A percentile compares a stretch with the other conserved stretches of the same genome.
Conservation (phyloP, 2,888 invertebrate species). For the Catotricha subobsoleta region DNA sequence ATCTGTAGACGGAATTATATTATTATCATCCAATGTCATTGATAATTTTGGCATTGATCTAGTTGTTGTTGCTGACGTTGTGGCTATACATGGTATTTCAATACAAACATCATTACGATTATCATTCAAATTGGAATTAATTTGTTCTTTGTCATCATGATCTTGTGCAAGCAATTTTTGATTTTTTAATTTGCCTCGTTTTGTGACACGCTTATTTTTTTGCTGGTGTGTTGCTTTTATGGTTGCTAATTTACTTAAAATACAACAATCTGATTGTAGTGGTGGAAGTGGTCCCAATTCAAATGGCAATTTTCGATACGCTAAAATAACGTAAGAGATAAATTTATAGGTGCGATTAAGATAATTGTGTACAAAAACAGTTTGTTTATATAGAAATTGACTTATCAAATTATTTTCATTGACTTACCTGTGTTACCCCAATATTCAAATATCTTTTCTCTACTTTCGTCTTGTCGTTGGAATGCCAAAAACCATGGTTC, state of each 20-base stretch:
- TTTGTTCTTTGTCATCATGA: not conserved
- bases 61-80: slow-evolving; percentile 11
- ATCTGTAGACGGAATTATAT: too few species aligned
- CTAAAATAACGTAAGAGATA: slow-evolving; percentile 8
- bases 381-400: slow-evolving; percentile 1
- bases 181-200: slow-evolving; percentile 5
- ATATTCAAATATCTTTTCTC: slow-evolving; percentile 40
- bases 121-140: too few species aligned
- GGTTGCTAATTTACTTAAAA: slow-evolving; percentile 28
- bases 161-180: slow-evolving; percentile 5
- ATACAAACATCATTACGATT: too few species aligned
- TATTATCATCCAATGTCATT: too few species aligned
- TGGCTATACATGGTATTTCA: slow-evolving; percentile 16
- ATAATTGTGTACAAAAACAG: not conserved
- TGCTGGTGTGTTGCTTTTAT: slow-evolving; percentile 27
- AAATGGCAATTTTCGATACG: slow-evolving; percentile 42
- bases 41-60: too few species aligned
- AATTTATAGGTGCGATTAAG: too few species aligned
- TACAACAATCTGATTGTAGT: slow-evolving; percentile 37
- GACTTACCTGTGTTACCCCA: slow-evolving; percentile 20
- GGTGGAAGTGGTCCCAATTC: slow-evolving; percentile 50
- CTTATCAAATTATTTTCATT: slow-evolving; percentile 1
- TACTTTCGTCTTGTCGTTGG: slow-evolving; percentile 53
- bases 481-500: slow-evolving; percentile 70
- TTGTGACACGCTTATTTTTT: slow-evolving; percentile 14